Evolutionary conservation across 1,140 invertebrate genomes (phyloP), one percentile per base, ranked within the genome.

Genomic region (Ips typographus): DNA sequence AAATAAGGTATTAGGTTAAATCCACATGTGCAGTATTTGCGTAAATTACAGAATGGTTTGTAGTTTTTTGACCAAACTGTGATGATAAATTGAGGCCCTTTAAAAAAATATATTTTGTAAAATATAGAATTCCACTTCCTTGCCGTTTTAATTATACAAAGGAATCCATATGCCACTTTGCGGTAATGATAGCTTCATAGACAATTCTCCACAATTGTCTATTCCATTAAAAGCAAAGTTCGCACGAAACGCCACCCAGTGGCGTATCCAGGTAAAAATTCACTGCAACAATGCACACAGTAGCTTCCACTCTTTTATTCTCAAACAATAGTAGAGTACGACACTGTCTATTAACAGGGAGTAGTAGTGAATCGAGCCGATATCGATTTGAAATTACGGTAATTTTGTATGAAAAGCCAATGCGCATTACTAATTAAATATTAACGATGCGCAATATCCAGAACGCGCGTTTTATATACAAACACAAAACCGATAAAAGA

Each of bases 301-400:
- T 36, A 36, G 36, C 7, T 5, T 56, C 53, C 6, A 2, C 22
- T 44, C 40, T 39, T 40, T n/a, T 40, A 60, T 40, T 39, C 40
- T 60, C 8, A 66, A 66, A 66, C 55, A 49, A 22, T 22, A 8
- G 44, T 22, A 49, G 22, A 49, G 22, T 49, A 22, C 44, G 44
- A 8, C 6, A 8, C 44, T 49, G 44, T 49, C 22, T 22, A 49
- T 49, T 22, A 8, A 49, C 44, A 22, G 7, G 22, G 7, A 49
- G 1, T 49, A 22, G 44, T 22, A 49, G 22, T 22, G 7, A 8
- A 8, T 49, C 44, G 7, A 49, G 7, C 44, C 6, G 44, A 53
- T 69, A 69, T 69, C 53, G 67, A 69, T 69, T 69, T 59, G 62
- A 43, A 64, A 69, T 69, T 69, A 69, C 67, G 44, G 67, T 69